These are phyloP conservation scores for Pseudopleuronectes americanus DNA, from an alignment of 2,797 vertebrate species.

Conservation along the genomic window DNA sequence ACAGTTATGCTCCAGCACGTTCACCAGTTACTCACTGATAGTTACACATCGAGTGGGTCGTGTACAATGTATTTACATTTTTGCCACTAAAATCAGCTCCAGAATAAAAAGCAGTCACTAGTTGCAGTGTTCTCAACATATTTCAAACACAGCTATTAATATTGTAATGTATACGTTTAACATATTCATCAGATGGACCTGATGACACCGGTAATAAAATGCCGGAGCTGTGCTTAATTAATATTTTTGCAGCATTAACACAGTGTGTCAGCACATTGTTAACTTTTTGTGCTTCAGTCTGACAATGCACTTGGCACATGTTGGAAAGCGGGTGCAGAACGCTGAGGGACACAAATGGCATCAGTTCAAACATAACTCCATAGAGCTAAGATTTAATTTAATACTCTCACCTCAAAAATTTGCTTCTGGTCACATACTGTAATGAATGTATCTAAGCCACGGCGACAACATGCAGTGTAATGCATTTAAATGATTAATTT, in stretches of 20 bases:
- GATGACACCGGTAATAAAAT: conserved; percentile 2
- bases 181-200: conserved; percentile 6
- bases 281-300: conserved; percentile 16
- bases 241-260: conserved; percentile 18
- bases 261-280: conserved; percentile 13
- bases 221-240: not conserved
- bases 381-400: conserved; percentile 10
- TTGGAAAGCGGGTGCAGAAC: conserved; percentile 4
- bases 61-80: not conserved
- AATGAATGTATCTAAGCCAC: conserved; percentile 21
- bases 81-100: no score
- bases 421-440: conserved; percentile 1
- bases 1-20: no score
- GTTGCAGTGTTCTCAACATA: no score
- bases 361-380: conserved; percentile 11
- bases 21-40: no score
- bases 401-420: conserved; percentile 6
- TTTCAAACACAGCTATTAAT: not conserved
- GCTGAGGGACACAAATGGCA: conserved; percentile 8
- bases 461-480: conserved; percentile 8
- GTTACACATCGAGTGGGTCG: no score
- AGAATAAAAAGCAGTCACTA: no score
- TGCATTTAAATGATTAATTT: conserved; percentile 48
- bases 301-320: conserved; percentile 20
- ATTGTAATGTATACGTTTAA: not conserved